phyloP scores from a whole-genome alignment of 2,888 invertebrate species.

The Gandaritis pyraliata region DNA sequence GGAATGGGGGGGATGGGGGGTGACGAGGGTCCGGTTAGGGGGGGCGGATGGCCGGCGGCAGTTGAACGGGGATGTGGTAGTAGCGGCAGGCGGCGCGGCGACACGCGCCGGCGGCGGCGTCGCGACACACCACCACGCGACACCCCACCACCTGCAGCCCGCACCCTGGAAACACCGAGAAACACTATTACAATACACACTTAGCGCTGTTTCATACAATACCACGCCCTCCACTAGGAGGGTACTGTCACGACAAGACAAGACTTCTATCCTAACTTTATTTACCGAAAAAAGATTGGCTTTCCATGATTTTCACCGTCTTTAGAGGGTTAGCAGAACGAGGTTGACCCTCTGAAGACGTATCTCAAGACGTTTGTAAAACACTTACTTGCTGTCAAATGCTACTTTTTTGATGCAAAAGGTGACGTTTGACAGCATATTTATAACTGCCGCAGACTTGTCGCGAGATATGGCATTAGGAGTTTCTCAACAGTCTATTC shows the following conservation, averaged over 20 bases:
- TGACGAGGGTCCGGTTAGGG: slow-evolving; percentile 63
- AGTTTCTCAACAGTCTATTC: too few relatives aligned
- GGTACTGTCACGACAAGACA: too few relatives aligned
- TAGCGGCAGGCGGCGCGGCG: slow-evolving; percentile 97
- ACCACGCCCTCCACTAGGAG: neutral
- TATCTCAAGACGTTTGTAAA: too few relatives aligned
- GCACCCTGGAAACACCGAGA: slow-evolving; percentile 87
- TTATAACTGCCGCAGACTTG: too few relatives aligned
- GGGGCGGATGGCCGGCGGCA: slow-evolving; percentile 90
- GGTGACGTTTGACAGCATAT: too few relatives aligned
- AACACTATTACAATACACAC: slow-evolving; percentile 27
- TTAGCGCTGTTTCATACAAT: slow-evolving; percentile 12
- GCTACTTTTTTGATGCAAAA: too few relatives aligned
- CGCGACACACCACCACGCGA: slow-evolving; percentile 97
- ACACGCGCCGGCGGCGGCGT: slow-evolving; percentile 97
- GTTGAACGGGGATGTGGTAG: slow-evolving; percentile 97
- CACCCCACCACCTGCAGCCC: slow-evolving; percentile 97
- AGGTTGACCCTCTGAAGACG: too few relatives aligned
- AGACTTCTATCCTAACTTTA: neutral
- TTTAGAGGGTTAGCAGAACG: too few relatives aligned
- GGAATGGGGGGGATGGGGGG: slow-evolving; percentile 38
- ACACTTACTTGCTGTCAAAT: too few relatives aligned
- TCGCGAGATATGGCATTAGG: too few relatives aligned
- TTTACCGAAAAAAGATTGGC: neutral
- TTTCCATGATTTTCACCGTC: neutral